Evolutionary conservation across 53 echinoderm and acorn worm species (phyloP).

Genomic region (Paracentrotus lividus): DNA sequence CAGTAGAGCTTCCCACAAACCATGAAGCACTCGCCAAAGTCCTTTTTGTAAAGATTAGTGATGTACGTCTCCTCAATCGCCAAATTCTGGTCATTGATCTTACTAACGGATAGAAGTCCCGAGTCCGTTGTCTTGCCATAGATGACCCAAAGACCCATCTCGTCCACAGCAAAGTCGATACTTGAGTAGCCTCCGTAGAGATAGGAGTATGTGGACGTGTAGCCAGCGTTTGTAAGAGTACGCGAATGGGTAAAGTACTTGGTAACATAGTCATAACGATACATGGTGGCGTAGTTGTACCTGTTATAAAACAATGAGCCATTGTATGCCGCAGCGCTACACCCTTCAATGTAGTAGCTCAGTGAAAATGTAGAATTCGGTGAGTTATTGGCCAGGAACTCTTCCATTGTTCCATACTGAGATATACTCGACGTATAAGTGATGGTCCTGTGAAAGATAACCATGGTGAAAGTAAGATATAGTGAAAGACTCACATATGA

Average conservation of each 20-base stretch:
- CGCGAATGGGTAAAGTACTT: neutral
- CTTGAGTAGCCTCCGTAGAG: constrained; percentile 30
- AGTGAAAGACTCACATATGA: neutral
- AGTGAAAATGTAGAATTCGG: neutral
- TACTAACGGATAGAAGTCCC: neutral
- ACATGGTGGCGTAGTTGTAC: neutral
- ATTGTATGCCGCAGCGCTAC: constrained; percentile 13
- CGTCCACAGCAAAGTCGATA: constrained; percentile 75
- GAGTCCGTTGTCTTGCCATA: constrained; percentile 42
- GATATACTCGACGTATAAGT: neutral
- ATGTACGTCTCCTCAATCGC: constrained; percentile 54
- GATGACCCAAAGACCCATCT: constrained; percentile 78
- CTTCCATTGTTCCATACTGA: neutral
- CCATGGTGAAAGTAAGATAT: too few species aligned
- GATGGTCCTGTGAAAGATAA: neutral
- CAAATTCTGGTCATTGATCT: constrained; percentile 47
- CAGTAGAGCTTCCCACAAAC: constrained; percentile 81
- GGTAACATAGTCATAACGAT: neutral
- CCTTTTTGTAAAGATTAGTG: constrained; percentile 69
- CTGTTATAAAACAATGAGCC: constrained; percentile 11
- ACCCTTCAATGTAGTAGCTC: neutral
- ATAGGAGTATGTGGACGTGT: neutral
- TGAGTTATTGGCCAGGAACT: neutral
- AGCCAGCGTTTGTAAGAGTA: neutral
- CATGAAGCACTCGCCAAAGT: constrained; percentile 85